Evolutionary conservation across 2,113 vertebrate genomes (phyloP), one percentile per base, ranked within the genome.

Genomic region (Murina feae): DNA sequence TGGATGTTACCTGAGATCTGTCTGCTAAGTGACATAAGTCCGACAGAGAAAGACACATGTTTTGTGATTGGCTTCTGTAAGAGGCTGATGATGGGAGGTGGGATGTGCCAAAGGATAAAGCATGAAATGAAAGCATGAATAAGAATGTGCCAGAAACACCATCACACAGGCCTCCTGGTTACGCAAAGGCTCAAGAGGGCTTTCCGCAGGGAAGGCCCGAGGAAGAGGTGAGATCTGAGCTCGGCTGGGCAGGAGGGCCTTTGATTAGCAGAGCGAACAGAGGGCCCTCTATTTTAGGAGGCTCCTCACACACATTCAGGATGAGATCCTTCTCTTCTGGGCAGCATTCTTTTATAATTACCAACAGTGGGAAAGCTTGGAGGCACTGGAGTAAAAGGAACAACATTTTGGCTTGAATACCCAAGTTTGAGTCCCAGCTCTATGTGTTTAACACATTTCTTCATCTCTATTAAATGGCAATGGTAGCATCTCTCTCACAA

Each of bases 31-130:
- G 16, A 79, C 51, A 28, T 51, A 53, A 78, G 35, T 68, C 18
- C 68, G 55, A 65, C 16, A 84, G 69, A 71, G 78, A 51, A 76
- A 76, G 58, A 66, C 6, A 82, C 30, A 49, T 9, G 76, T 16
- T 14, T 4, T 35, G 42, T 21, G 35, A 55, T 55, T 16, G n/a
- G 3, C 4, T 10, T 13, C 23, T 32, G 12, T 23, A 8, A n/a
- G 30, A 75, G 39, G 30, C 0, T 37, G 11, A 9, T 1, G 10
- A 32, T 25, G 13, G 71, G 35, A 47, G 13, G 17, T 2, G 16
- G 7, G 5, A 11, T 6, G 25, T 4, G 9, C 28, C 17, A 0
- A 10, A 12, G 5, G 11, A 11, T 21, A 10, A 83, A 79, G 18
- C 42, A 42, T 6, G 35, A 85, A 75, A 25, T 14, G 17, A 25